Evolutionary conservation across 2,797 vertebrate species (phyloP).

Genomic region (Choloepus didactylus): DNA sequence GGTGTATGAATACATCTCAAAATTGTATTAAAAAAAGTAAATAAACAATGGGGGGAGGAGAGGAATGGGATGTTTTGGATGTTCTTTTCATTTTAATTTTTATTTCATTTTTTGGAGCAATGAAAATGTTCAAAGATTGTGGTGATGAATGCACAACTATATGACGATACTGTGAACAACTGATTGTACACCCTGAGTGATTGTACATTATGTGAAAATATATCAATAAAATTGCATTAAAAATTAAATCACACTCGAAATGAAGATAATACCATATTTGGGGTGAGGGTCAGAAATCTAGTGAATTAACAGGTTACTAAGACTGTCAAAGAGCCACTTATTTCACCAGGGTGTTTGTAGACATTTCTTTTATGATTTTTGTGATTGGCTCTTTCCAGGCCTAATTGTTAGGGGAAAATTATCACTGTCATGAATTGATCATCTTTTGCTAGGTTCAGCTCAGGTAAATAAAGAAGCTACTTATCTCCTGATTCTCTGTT

Average conservation of each 20-base stretch:
- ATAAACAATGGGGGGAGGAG: no score
- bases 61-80: no score
- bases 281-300: background rate
- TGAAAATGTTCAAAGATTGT: no score
- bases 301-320: background rate
- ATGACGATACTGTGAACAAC: no score
- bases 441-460: background rate
- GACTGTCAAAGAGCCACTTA: background rate
- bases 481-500: background rate
- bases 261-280: background rate
- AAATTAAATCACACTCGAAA: background rate
- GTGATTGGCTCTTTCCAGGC: background rate
- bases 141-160: no score
- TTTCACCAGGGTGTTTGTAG: background rate
- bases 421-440: background rate
- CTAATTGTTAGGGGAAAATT: background rate
- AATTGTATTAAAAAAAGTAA: no score
- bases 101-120: no score
- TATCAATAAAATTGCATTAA: no score
- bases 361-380: background rate
- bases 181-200: no score
- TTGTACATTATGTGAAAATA: no score
- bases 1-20: no score
- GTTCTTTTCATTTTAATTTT: no score
- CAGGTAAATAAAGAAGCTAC: background rate